Base-by-base conservation (phyloP, 2,888 invertebrate genomes). In the Coecobrya sp. region DNA sequence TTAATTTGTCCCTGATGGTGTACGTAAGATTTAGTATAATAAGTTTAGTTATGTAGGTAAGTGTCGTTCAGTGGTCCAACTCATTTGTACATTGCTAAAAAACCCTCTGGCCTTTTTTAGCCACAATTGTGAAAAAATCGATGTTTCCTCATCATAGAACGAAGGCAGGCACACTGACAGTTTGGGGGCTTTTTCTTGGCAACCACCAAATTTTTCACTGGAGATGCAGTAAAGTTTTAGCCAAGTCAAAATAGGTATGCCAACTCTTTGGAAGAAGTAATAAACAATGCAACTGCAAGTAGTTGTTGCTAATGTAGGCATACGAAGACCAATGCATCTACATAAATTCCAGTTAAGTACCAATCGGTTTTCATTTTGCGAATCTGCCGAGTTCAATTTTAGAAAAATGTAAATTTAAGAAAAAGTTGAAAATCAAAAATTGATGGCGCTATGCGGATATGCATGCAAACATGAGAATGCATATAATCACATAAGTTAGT, bases 121-220 rank as follows among this genome's bases (percentile, higher is more conserved):
- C 19, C 19, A 55, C 55, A 55, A 55, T 55, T 76, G 13, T 49
- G 27, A 27, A 52, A 76, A 76, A 79, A 79, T 52, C 52, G 52
- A 79, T 79, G 79, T 55, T 79, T 25, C 19, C 52, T 79, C 79
- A 22, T 76, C n/a, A 79, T 79, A 13, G n/a, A 16, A 2, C 30
- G n/a, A 42, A 25, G 8, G 55, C 19, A 76, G 22, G 42, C 73
- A 42, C 73, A 76, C 45, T 42, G 76, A 76, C 45, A 76, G 73
- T 73, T 19, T 0, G n/a, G 30, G 7, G 5, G 22, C 22, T 59
- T 52, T 79, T 79, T 79, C 79, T 79, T 82, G 82, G 82, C 82
- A 82, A 59, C 62, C 59, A 82, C 82, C 42, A 42, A 62, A 11
- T 62, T 82, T 82, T 62, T 62, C 62, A 82, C 82, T 82, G 62